Percentiles rank a stretch among this genome's conserved stretches.
Evolutionary conservation across 2,113 vertebrate species (phyloP).

Genomic region (Megaleporinus macrocephalus): DNA sequence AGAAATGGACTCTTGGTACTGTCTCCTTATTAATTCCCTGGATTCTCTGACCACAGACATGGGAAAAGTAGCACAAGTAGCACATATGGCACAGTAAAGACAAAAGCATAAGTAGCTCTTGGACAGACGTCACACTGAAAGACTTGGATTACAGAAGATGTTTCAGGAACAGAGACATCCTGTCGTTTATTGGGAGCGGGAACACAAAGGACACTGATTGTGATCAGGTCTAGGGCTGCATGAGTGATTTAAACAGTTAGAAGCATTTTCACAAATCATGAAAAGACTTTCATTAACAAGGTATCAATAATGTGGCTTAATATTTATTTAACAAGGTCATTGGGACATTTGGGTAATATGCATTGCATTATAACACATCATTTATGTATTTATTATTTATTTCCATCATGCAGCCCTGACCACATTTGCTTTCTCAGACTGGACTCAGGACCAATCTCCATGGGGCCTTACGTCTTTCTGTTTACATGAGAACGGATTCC

Average conservation of each 20-base stretch:
- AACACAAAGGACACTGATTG: not conserved
- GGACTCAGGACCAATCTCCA: constrained; percentile 35
- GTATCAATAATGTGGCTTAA: not conserved
- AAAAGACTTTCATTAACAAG: not conserved
- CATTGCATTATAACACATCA: not conserved
- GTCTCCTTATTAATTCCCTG: not conserved
- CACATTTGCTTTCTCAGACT: not conserved
- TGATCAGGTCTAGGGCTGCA: constrained; percentile 7
- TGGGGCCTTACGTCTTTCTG: constrained; percentile 50
- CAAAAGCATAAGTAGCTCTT: not conserved
- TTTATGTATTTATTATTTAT: not conserved
- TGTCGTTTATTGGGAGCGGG: not conserved
- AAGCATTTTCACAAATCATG: not conserved
- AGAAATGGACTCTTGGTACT: not conserved
- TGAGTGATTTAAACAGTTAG: not conserved
- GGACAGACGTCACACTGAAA: not conserved
- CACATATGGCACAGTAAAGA: not conserved
- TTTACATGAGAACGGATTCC: constrained; percentile 31
- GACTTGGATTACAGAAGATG: not conserved
- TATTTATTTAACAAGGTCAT: not conserved
- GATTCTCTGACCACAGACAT: constrained; percentile 23
- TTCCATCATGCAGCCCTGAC: constrained; percentile 4
- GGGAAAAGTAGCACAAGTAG: not conserved
- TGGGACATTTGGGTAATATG: not conserved
- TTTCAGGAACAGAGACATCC: not conserved